Conservation (phyloP, 2,113 vertebrate genomes). For the Micromys minutus region DNA sequence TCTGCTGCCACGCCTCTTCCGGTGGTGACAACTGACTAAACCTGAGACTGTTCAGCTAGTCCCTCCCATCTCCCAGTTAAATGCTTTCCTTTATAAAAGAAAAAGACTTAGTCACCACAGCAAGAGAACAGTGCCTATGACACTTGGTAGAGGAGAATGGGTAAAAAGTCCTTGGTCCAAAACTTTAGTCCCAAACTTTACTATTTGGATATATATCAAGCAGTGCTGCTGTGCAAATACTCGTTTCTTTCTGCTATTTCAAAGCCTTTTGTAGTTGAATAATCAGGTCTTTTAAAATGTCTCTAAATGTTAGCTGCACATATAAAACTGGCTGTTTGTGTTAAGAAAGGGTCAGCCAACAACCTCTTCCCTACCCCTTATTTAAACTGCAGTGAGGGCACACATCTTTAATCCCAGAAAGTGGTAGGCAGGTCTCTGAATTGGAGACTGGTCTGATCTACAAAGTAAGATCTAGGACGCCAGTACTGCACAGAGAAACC, state of each 20-base stretch:
- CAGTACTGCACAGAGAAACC: not conserved
- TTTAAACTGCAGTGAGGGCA: not conserved
- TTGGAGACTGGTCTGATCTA: not conserved
- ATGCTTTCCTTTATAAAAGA: not conserved
- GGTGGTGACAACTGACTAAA: not conserved
- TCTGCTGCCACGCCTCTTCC: not conserved
- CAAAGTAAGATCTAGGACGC: not conserved
- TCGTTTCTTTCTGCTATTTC: conserved; percentile 65
- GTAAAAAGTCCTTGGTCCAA: conserved; percentile 37
- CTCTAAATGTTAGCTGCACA: conserved; percentile 42
- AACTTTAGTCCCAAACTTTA: conserved; percentile 53
- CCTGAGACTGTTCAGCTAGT: not conserved
- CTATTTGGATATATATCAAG: conserved; percentile 37
- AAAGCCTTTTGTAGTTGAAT: conserved; percentile 41
- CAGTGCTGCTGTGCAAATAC: not conserved
- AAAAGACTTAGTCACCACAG: no score
- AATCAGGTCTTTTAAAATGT: conserved; percentile 44
- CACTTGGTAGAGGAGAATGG: conserved; percentile 19
- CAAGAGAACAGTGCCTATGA: not conserved
- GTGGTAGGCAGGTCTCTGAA: not conserved
- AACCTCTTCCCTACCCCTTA: not conserved
- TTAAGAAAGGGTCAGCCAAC: not conserved
- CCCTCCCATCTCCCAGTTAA: not conserved
- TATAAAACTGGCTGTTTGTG: not conserved
- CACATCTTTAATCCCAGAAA: not conserved